phyloP scores from a whole-genome alignment of 92 coral and sea anemone genomes.

The Anthopleura xanthogrammica region DNA sequence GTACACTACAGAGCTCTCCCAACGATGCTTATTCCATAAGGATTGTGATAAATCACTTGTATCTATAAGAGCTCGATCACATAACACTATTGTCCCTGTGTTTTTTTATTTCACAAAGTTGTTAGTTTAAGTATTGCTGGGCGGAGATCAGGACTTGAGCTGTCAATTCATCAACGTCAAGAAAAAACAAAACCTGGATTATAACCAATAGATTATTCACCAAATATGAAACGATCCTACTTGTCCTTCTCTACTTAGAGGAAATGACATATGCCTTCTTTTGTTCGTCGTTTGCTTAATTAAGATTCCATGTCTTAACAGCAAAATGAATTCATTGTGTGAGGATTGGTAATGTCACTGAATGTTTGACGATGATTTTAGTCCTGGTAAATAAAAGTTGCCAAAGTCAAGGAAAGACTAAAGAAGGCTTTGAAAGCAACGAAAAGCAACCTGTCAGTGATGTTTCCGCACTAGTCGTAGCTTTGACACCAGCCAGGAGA shows the following conservation, averaged over 20 bases:
- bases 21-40: not conserved
- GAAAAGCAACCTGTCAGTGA: slow-evolving; percentile 23
- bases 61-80: not conserved
- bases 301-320: slow-evolving; percentile 14
- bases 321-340: slow-evolving; percentile 25
- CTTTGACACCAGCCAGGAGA: slow-evolving; percentile 3
- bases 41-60: slow-evolving; percentile 12
- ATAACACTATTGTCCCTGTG: slow-evolving; percentile 9
- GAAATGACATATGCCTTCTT: slow-evolving; percentile 17
- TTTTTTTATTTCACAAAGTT: not conserved
- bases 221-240: slow-evolving; percentile 17
- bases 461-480: slow-evolving; percentile 17
- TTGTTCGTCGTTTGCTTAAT: slow-evolving; percentile 36
- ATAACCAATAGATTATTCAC: slow-evolving; percentile 32
- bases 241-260: slow-evolving; percentile 17
- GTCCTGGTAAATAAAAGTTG: slow-evolving; percentile 20
- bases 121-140: slow-evolving; percentile 31
- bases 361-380: slow-evolving; percentile 26
- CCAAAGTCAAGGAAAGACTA: slow-evolving; percentile 9
- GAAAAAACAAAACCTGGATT: slow-evolving; percentile 36
- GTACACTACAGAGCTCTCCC: not conserved
- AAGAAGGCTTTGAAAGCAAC: slow-evolving; percentile 24
- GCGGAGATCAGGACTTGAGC: slow-evolving; percentile 21
- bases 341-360: slow-evolving; percentile 20
- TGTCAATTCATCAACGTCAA: slow-evolving; percentile 38